These are phyloP conservation scores for Orussus abietinus DNA, from an alignment of 1,140 invertebrate genomes.

Conservation along the genomic window DNA sequence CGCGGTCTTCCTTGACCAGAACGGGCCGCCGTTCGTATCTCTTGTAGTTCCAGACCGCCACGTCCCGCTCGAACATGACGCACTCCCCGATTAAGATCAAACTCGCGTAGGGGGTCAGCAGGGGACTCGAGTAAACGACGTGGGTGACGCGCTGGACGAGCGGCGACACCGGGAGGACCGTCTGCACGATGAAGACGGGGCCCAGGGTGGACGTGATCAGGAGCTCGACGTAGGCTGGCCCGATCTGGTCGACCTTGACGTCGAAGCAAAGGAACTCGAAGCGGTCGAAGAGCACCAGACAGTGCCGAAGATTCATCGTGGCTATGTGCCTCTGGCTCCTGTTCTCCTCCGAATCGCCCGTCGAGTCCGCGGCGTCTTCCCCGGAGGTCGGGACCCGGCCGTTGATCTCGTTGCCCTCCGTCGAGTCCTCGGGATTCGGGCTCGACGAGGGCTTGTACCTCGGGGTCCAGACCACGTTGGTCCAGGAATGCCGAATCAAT, in stretches of 20 bases:
- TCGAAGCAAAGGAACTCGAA: slow-evolving; percentile 54
- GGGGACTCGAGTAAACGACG: slow-evolving; percentile 62
- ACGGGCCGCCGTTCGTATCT: slow-evolving; percentile 67
- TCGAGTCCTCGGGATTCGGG: not conserved
- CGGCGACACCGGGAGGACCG: slow-evolving; percentile 76
- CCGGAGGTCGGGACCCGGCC: not conserved
- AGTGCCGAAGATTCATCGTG: slow-evolving; percentile 57
- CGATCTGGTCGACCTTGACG: slow-evolving; percentile 67
- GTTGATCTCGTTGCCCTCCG: not conserved
- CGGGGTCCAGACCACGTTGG: slow-evolving; percentile 32
- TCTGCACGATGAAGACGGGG: slow-evolving; percentile 68
- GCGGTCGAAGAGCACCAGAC: slow-evolving; percentile 55
- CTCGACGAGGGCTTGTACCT: slow-evolving; percentile 6
- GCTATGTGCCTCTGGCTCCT: slow-evolving; percentile 57
- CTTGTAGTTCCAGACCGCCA: slow-evolving; percentile 87
- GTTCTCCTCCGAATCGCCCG: not conserved
- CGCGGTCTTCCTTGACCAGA: slow-evolving; percentile 71
- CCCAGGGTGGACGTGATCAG: slow-evolving; percentile 60
- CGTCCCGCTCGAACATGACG: slow-evolving; percentile 80
- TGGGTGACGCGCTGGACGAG: slow-evolving; percentile 76
- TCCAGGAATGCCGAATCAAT: slow-evolving; percentile 39
- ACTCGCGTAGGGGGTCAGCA: slow-evolving; percentile 63
- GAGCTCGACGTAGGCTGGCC: slow-evolving; percentile 75
- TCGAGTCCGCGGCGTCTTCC: slow-evolving; percentile 4
- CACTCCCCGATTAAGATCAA: slow-evolving; percentile 69